Evolutionary conservation across 2,797 vertebrate species (phyloP).

Genomic region (Urophycis tenuis): DNA sequence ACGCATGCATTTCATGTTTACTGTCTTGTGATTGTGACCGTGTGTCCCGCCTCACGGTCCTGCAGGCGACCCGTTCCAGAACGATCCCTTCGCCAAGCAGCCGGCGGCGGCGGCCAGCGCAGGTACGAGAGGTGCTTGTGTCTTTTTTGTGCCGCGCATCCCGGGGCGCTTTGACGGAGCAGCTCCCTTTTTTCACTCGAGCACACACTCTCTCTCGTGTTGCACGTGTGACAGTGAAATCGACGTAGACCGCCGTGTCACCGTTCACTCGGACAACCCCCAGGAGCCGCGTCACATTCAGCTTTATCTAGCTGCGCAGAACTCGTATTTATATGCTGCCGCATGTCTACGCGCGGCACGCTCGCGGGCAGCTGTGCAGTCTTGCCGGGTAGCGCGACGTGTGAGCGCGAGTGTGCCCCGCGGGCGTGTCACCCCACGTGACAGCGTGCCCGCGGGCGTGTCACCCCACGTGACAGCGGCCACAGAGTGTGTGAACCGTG

Average conservation of each 20-base stretch:
- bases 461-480: slow-evolving; percentile 17
- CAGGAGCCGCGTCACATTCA: not conserved
- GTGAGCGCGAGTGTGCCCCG: not conserved
- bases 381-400: not conserved
- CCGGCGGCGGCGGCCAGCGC: slow-evolving; percentile 77
- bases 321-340: not conserved
- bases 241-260: not conserved
- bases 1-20: not conserved
- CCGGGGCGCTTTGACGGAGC: not conserved
- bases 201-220: not conserved
- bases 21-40: slow-evolving; percentile 5
- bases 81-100: slow-evolving; percentile 88
- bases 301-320: not conserved
- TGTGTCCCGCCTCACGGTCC: slow-evolving; percentile 28
- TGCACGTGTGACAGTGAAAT: not conserved
- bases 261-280: not conserved
- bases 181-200: not conserved
- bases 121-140: slow-evolving; percentile 3
- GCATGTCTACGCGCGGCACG: not conserved
- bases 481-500: slow-evolving; percentile 13
- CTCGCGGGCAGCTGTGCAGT: not conserved
- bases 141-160: not conserved
- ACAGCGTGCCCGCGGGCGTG: not conserved
- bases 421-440: slow-evolving; percentile 9
- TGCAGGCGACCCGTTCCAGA: slow-evolving; percentile 91